These are phyloP conservation scores for Myrmecobius fasciatus DNA, from an alignment of 2,113 vertebrate genomes.

Conservation along the genomic window DNA sequence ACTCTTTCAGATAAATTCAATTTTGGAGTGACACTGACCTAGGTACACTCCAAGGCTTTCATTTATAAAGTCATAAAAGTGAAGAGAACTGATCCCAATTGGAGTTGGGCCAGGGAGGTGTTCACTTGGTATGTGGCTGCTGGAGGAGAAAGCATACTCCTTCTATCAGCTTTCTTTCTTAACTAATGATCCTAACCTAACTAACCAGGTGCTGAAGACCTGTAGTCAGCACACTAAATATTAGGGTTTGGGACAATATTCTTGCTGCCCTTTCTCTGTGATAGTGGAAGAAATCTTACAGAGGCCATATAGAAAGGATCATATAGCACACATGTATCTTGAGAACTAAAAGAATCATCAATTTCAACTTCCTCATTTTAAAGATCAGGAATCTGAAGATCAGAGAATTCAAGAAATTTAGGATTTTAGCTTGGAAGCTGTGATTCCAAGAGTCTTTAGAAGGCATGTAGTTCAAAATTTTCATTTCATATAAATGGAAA, in stretches of 20 bases:
- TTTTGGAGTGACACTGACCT: not conserved
- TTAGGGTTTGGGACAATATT: not conserved
- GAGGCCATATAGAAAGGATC: not conserved
- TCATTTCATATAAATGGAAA: not conserved
- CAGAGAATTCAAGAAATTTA: not conserved
- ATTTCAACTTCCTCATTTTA: not conserved
- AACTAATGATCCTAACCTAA: not conserved
- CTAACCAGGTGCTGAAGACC: not conserved
- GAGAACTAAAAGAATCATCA: not conserved
- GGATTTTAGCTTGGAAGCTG: not conserved
- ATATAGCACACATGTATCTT: not conserved
- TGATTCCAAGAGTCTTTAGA: not conserved
- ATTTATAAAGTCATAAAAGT: not conserved
- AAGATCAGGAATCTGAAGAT: not conserved
- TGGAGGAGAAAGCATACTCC: not conserved
- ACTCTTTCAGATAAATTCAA: not conserved
- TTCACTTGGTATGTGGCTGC: not conserved
- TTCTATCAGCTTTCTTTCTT: not conserved
- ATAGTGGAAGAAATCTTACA: not conserved
- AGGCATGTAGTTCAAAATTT: not conserved
- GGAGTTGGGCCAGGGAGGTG: not conserved
- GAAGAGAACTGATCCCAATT: not conserved
- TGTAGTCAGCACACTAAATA: not conserved
- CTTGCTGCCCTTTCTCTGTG: not conserved
- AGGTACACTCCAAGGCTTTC: not conserved